Evolutionary conservation across 64 coral and sea anemone genomes (phyloP).

Genomic region (Dendrophyllia cribrosa): DNA sequence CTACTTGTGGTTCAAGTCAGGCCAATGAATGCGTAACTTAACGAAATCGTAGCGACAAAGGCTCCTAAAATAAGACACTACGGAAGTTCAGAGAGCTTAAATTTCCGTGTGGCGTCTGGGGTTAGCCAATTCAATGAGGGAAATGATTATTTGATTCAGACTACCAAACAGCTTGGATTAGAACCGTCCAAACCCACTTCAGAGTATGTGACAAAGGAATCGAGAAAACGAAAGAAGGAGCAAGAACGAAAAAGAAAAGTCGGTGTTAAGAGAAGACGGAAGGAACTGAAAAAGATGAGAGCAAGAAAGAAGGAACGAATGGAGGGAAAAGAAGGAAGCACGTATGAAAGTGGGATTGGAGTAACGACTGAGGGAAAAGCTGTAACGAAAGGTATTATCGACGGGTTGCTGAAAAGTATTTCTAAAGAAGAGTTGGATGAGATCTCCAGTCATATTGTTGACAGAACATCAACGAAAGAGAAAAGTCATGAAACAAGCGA

Average conservation of each 20-base stretch:
- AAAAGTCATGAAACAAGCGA: not conserved
- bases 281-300: not conserved
- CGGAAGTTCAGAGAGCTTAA: not conserved
- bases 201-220: not conserved
- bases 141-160: not conserved
- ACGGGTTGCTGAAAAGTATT: not conserved
- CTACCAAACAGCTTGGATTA: not conserved
- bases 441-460: not conserved
- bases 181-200: not conserved
- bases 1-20: not conserved
- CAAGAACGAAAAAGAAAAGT: not conserved
- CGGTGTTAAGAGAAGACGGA: not conserved
- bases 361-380: not conserved
- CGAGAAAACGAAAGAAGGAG: not conserved
- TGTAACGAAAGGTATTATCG: not conserved
- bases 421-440: not conserved
- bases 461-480: not conserved
- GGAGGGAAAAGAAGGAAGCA: not conserved
- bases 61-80: slow-evolving; percentile 23
- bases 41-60: not conserved
- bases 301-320: not conserved
- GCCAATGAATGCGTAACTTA: not conserved
- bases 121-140: not conserved
- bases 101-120: not conserved
- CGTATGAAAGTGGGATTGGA: not conserved